Evolutionary conservation across 2,888 invertebrate genomes (phyloP), one percentile per base, ranked within the genome.

Genomic region (Atrina japonica): DNA sequence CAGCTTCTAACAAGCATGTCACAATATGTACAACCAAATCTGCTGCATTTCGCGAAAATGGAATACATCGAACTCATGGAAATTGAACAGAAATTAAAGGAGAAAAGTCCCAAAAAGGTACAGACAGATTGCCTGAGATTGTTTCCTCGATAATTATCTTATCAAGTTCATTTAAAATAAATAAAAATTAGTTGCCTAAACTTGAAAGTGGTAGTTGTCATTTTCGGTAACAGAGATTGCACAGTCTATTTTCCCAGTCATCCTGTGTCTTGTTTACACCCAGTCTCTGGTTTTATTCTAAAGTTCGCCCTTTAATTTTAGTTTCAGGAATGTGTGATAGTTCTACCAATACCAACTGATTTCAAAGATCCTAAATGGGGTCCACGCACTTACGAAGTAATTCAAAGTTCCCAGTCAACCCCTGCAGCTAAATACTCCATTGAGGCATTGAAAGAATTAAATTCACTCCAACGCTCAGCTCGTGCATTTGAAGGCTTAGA

Each of bases 61-160:
- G 61, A 61, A 30, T 61, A 61, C 16, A 35, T 16, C 30, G 61
- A 61, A 49, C 61, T 61, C 7, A 49, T 61, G 61, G 18, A 49
- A 21, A 2, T 49, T 25, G 61, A 61, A 21, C 45, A 35, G 35
- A 18, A 30, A 47, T 35, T 61, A 14, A 61, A 49, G 30, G 29
- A 61, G 27, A 9, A 18, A 47, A 29, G 49, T 30, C 2, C 21
- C 9, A 61, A 61, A 21, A 61, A n/a, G 49, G 61, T 59, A 23
- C 7, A 43, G n/a, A n/a, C n/a, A n/a, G n/a, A n/a, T n/a, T n/a
- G n/a, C n/a, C n/a, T n/a, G n/a, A n/a, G n/a, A n/a, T n/a, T n/a
- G n/a, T n/a, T n/a, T n/a, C n/a, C n/a, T n/a, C n/a, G n/a, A n/a
- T n/a, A n/a, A n/a, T n/a, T n/a, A n/a, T n/a, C n/a, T n/a, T n/a